Percentiles rank a stretch among this genome's conserved stretches.
Conservation (phyloP, 2,797 vertebrate species). For the Lutjanus argentimaculatus region DNA sequence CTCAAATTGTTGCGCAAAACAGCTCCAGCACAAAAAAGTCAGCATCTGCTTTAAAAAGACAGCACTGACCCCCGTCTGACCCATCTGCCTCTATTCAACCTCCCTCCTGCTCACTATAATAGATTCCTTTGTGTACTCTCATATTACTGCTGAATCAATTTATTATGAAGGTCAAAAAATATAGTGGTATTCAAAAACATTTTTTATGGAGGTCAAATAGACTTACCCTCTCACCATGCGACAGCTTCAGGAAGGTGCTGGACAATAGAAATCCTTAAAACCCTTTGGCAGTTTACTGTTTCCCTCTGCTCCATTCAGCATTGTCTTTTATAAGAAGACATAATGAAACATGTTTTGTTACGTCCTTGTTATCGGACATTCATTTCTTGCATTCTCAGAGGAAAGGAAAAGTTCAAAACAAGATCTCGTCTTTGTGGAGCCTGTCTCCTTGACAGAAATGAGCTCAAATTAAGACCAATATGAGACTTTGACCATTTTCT, state of each 20-base stretch:
- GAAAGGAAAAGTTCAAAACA: too few relatives aligned
- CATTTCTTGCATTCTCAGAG: not conserved
- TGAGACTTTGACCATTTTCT: too few relatives aligned
- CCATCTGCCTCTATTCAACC: slow-evolving; percentile 23
- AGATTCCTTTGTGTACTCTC: slow-evolving; percentile 31
- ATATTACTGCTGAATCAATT: slow-evolving; percentile 38
- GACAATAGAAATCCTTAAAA: slow-evolving; percentile 11
- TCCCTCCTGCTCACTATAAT: slow-evolving; percentile 18
- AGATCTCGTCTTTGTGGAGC: too few relatives aligned
- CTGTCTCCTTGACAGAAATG: too few relatives aligned
- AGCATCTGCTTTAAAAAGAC: slow-evolving; percentile 9
- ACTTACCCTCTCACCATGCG: not conserved
- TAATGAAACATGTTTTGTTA: not conserved
- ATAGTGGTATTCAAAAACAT: slow-evolving; percentile 30
- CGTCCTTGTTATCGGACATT: slow-evolving; percentile 12
- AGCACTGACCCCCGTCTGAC: slow-evolving; percentile 10
- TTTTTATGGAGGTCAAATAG: slow-evolving; percentile 15
- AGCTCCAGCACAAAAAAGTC: not conserved
- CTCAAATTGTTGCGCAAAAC: not conserved
- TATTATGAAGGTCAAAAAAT: slow-evolving; percentile 45
- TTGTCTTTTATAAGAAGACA: not conserved
- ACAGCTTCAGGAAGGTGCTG: not conserved
- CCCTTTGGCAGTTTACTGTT: slow-evolving; percentile 10
- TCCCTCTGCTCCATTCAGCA: not conserved
- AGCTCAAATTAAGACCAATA: too few relatives aligned